Base-by-base conservation (phyloP, 2,797 vertebrate genomes). In the Pygocentrus nattereri region DNA sequence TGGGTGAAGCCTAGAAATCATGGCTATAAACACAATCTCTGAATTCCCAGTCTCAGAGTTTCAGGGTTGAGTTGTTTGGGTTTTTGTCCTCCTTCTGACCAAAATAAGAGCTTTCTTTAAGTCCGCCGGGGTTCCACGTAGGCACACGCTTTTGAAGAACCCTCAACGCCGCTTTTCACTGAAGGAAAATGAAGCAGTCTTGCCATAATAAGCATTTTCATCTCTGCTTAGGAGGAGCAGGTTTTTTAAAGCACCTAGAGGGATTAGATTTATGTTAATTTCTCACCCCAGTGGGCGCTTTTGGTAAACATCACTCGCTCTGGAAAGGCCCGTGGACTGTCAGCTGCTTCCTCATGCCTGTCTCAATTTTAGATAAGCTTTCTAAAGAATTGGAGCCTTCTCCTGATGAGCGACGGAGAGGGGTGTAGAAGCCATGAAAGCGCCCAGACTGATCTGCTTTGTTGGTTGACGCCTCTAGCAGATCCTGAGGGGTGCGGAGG, bases 271-370 rank as follows among this genome's bases (percentile, higher is more conserved):
- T 41, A 41, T 41, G 64, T 3, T 67, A 67, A 38, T 41, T 67
- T 41, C 64, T 23, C 34, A 12, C 34, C 64, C 64, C 64, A 15
- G 38, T 25, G 38, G 69, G 67, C 23, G 4, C 38, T 47, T 69
- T 69, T 12, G 67, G 38, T 69, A 62, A 62, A 62, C 61, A 62
- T 31, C 61, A 31, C 16, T 62, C 13, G 25, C 25, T 27, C 25
- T 12, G 58, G 58, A 44, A 62, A 8, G 61, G 61, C 61, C 27
- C 16, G 2, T 62, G 19, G 41, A 34, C 21, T n/a, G 31, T 65
- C 78, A 64, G 78, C 49, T 80, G 78, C 62, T 54, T 73, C 70
- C 59, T 74, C 70, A 25, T 54, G n/a, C 54, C 27, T 34, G 34
- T 61, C 13, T 52, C 21, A 19, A 34, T 54, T 44, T 19, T 49